Evolutionary conservation across 1,140 invertebrate species (phyloP).

Genomic region (Chironomus tepperi): DNA sequence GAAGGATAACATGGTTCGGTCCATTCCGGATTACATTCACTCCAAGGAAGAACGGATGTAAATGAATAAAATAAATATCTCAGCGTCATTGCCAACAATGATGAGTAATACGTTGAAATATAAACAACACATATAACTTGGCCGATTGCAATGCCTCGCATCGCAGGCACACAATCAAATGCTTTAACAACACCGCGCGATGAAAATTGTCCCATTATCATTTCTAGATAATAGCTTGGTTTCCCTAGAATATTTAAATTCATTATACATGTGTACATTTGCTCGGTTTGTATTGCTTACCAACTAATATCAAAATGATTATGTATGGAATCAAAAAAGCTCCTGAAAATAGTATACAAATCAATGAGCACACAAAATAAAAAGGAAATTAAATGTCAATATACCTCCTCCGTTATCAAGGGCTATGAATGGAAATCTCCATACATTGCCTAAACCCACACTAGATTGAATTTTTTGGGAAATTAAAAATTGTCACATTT

Average conservation of each 20-base stretch:
- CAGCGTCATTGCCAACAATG: conserved; percentile 63
- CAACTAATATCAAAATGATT: conserved; percentile 71
- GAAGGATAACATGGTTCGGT: conserved; percentile 30
- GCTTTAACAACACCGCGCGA: conserved; percentile 59
- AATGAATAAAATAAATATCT: conserved; percentile 60
- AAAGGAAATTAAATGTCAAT: conserved; percentile 49
- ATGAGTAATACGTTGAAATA: conserved; percentile 64
- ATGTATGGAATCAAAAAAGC: conserved; percentile 74
- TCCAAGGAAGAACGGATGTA: conserved; percentile 50
- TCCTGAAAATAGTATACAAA: conserved; percentile 26
- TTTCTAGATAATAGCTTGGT: conserved; percentile 85
- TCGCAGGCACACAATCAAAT: conserved; percentile 48
- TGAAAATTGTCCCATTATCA: conserved; percentile 68
- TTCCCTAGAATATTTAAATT: too few relatives aligned
- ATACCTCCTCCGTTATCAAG: conserved; percentile 75
- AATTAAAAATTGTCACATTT: neutral
- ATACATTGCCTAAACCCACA: conserved; percentile 65
- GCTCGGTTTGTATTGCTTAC: too few relatives aligned
- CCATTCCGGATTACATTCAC: conserved; percentile 51
- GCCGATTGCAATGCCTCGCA: conserved; percentile 65
- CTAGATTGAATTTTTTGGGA: neutral
- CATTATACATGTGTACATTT: too few relatives aligned
- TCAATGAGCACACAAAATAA: conserved; percentile 47
- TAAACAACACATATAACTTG: conserved; percentile 62
- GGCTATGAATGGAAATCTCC: conserved; percentile 70